Percentiles rank a stretch among this genome's conserved stretches.
phyloP scores from a whole-genome alignment of 1,140 invertebrate genomes.

The Drosophila pandora region DNA sequence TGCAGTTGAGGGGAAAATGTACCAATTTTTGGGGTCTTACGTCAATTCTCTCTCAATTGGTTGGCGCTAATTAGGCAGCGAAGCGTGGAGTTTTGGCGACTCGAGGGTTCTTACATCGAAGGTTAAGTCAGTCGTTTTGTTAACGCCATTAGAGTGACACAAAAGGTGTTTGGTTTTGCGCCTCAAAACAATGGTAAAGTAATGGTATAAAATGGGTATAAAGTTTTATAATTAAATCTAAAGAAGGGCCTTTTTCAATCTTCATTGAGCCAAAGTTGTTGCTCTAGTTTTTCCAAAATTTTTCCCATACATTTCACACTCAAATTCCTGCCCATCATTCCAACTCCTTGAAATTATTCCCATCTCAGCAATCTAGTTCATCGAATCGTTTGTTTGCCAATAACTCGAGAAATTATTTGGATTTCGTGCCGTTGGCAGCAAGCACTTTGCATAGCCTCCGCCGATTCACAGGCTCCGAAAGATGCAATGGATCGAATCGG shows the following conservation, averaged over 20 bases:
- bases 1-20: slow-evolving; percentile 55
- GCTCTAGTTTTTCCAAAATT: neutral
- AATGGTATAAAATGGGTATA: slow-evolving; percentile 9
- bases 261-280: neutral
- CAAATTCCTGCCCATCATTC: slow-evolving; percentile 36
- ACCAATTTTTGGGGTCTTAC: slow-evolving; percentile 62
- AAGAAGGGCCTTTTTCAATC: too few relatives aligned
- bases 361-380: slow-evolving; percentile 31
- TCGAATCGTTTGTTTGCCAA: slow-evolving; percentile 42
- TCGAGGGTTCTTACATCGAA: slow-evolving; percentile 20
- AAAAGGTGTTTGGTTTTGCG: slow-evolving; percentile 25
- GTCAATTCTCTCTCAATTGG: slow-evolving; percentile 51
- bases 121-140: slow-evolving; percentile 38
- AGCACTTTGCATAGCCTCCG: slow-evolving; percentile 40
- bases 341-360: slow-evolving; percentile 16
- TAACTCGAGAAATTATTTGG: slow-evolving; percentile 41
- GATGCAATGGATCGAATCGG: slow-evolving; percentile 20
- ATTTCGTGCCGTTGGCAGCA: slow-evolving; percentile 26
- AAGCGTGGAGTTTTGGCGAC: slow-evolving; percentile 46
- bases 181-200: neutral
- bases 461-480: slow-evolving; percentile 42
- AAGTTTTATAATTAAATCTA: neutral
- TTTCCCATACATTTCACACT: slow-evolving; percentile 11
- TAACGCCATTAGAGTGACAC: slow-evolving; percentile 47
- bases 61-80: slow-evolving; percentile 63